A percentile compares a stretch with the other conserved stretches of the same genome.
phyloP scores from a whole-genome alignment of 2,113 vertebrate species.

The Leucosticte australis region DNA sequence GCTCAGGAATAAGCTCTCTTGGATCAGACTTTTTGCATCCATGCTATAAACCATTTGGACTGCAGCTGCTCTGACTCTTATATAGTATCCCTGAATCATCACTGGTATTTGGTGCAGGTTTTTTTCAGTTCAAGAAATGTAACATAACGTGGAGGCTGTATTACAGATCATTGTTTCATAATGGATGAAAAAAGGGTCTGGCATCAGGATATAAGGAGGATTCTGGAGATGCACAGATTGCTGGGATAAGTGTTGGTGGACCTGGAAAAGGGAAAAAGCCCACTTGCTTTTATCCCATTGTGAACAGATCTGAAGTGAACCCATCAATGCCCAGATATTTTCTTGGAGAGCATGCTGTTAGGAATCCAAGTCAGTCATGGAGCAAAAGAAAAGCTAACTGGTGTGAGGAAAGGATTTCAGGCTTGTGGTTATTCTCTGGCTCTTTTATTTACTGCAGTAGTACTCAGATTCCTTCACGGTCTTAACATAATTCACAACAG shows the following conservation, averaged over 20 bases:
- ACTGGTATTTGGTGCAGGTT: not conserved
- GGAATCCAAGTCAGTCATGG: not conserved
- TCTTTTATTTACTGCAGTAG: not conserved
- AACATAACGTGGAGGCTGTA: not conserved
- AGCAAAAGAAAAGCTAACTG: not conserved
- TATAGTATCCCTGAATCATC: not conserved
- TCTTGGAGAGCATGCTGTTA: not conserved
- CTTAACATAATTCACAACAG: not conserved
- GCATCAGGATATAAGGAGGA: fast-evolving
- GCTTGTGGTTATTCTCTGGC: not conserved
- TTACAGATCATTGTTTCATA: not conserved
- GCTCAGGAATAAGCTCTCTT: not conserved
- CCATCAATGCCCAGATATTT: not conserved
- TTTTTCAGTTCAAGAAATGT: not conserved
- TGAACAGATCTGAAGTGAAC: not conserved
- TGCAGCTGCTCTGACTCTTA: not conserved
- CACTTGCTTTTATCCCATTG: not conserved
- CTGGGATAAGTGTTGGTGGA: not conserved
- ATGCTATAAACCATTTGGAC: not conserved
- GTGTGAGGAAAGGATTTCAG: not conserved
- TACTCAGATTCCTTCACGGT: not conserved
- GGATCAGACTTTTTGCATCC: not conserved
- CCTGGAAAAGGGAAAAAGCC: not conserved
- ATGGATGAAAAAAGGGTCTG: not conserved
- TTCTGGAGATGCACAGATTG: not conserved